Base-by-base conservation (phyloP, 2,888 invertebrate species). In the Mesorhabditis sp. region DNA sequence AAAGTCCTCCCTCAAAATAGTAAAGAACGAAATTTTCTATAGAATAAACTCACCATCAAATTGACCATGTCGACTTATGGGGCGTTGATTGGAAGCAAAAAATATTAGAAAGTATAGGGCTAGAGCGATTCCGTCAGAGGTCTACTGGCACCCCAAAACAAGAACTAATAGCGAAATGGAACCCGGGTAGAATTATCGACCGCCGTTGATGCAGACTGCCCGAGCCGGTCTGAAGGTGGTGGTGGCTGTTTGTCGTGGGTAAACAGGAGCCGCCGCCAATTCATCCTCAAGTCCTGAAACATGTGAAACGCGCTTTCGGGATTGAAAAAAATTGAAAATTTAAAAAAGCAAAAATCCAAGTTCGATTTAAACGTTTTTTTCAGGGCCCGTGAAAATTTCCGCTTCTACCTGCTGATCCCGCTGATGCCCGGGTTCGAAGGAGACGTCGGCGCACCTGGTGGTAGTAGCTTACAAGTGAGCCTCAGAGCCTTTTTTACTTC, bases 371-470 rank as follows among this genome's bases (percentile, higher is more conserved):
- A 28, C 1, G 7, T 7, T 50, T 45, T 10, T 73, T 81, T 66
- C 67, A 81, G 85, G 70, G 78, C 83, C n/a, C 79, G 82, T 62
- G 78, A 83, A 65, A 81, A 75, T 43, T 86, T 78, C 73, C 84
- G 85, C 2, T 84, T 86, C 4, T 86, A 81, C 73, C 77, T 86
- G 43, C 71, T 86, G 68, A 76, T 86, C 68, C 86, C 86, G 5
- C 74, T 86, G 42, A 74, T 86, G 70, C 86, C 86, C 10, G 85
- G 81, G 15, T 86, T 86, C 73, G 86, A 86, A 72, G 86, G 86
- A 45, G 95, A 97, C 88, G 92, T 97, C 68, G 95, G 95, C 0
- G 93, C 80, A 41, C 77, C 78, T 4, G 78, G 78, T 10, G 80
- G 80, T 43, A 76, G 76, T 43, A 73, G 76, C 10, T 70, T 75